A percentile compares a stretch with the other conserved stretches of the same genome.
Conservation (phyloP, 1,140 invertebrate species). For the Procambarus virginalis region DNA sequence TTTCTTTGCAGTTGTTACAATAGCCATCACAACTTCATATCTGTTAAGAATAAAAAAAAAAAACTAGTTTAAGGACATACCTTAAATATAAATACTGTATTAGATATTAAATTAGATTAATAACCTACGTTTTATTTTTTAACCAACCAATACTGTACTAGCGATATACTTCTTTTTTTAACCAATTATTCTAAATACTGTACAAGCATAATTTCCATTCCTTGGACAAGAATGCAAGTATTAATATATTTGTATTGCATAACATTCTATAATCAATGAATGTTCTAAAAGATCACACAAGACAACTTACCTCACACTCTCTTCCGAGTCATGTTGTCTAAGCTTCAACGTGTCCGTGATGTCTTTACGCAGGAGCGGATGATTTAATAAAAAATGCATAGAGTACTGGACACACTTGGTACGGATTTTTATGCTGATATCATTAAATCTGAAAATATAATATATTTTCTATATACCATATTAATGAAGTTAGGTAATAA, state of each 20-base stretch:
- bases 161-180: no score
- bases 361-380: slow-evolving; percentile 92
- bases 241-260: no score
- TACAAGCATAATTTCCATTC: no score
- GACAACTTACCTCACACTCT: slow-evolving; percentile 82
- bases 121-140: no score
- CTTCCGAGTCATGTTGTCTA: slow-evolving; percentile 95
- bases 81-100: no score
- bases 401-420: slow-evolving; percentile 97
- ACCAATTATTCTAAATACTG: no score
- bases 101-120: no score
- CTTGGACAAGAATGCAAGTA: no score
- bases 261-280: not conserved
- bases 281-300: not conserved
- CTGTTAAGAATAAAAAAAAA: slow-evolving; percentile 54
- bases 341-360: slow-evolving; percentile 91
- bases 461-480: no score
- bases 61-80: no score
- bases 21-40: slow-evolving; percentile 96
- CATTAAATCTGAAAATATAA: slow-evolving; percentile 85
- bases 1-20: slow-evolving; percentile 93
- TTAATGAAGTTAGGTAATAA: no score
- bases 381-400: slow-evolving; percentile 97
- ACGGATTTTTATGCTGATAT: slow-evolving; percentile 92
- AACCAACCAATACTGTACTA: no score